These are phyloP conservation scores for Burhinus bistriatus DNA, from an alignment of 2,113 vertebrate species.

Conservation along the genomic window DNA sequence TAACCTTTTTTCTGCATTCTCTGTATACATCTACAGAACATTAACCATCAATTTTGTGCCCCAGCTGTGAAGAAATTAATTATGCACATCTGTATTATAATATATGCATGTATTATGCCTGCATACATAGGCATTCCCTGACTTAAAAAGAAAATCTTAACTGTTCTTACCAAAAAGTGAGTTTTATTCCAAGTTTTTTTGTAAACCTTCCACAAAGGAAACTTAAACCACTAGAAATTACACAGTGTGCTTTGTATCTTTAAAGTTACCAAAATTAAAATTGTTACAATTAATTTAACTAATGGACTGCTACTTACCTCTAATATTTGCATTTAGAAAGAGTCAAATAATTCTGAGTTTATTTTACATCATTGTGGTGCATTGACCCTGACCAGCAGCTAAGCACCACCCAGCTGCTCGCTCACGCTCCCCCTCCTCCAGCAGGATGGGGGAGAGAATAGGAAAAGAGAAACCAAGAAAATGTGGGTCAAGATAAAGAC, in stretches of 20 bases:
- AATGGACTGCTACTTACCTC: background rate
- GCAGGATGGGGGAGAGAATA: background rate
- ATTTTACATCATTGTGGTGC: background rate
- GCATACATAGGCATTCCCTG: background rate
- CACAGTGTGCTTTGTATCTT: background rate
- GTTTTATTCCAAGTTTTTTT: background rate
- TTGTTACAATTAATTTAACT: background rate
- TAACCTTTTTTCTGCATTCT: background rate
- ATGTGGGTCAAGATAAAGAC: background rate
- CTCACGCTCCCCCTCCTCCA: background rate
- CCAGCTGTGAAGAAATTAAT: background rate
- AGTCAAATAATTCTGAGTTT: background rate
- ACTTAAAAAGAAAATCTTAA: background rate
- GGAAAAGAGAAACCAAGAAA: background rate
- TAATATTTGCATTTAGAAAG: background rate
- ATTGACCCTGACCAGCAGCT: background rate
- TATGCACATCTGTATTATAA: background rate
- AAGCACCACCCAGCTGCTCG: accelerated
- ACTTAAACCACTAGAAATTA: background rate
- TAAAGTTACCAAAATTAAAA: background rate
- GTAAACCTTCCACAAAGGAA: background rate
- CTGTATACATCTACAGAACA: background rate
- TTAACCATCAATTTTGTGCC: background rate
- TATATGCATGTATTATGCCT: background rate
- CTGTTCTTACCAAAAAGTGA: background rate